These are phyloP conservation scores for Protonemura montana DNA, from an alignment of 2,888 invertebrate species.

Conservation along the genomic window DNA sequence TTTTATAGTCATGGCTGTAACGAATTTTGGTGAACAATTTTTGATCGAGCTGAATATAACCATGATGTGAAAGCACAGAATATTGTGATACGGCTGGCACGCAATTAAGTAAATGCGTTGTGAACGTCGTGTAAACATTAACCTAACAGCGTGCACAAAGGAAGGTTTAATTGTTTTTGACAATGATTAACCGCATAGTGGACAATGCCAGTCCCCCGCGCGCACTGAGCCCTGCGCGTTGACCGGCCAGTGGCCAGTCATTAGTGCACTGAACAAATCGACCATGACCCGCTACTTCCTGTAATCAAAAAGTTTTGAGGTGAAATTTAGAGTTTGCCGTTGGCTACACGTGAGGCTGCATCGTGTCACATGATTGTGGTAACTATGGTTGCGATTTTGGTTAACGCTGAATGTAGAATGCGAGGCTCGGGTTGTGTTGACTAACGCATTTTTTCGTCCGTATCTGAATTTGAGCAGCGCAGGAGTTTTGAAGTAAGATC, in stretches of 20 bases:
- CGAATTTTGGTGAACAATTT: not conserved
- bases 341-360: not conserved
- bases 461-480: too few species aligned
- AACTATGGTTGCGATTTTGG: too few species aligned
- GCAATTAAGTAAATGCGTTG: constrained; percentile 1
- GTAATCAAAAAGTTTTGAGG: not conserved
- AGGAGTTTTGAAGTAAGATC: too few species aligned
- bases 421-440: too few species aligned
- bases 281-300: not conserved
- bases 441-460: too few species aligned
- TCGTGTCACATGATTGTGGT: too few species aligned
- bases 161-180: constrained; percentile 32
- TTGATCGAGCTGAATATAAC: not conserved
- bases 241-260: not conserved
- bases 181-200: constrained; percentile 20
- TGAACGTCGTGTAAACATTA: constrained; percentile 27
- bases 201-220: not conserved
- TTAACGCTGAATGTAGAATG: too few species aligned
- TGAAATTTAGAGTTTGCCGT: not conserved
- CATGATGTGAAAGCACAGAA: not conserved
- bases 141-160: not conserved
- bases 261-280: not conserved
- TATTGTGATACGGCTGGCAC: not conserved
- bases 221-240: not conserved
- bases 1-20: not conserved